phyloP scores from a whole-genome alignment of 2,797 vertebrate species.

The Melanitta fusca region DNA sequence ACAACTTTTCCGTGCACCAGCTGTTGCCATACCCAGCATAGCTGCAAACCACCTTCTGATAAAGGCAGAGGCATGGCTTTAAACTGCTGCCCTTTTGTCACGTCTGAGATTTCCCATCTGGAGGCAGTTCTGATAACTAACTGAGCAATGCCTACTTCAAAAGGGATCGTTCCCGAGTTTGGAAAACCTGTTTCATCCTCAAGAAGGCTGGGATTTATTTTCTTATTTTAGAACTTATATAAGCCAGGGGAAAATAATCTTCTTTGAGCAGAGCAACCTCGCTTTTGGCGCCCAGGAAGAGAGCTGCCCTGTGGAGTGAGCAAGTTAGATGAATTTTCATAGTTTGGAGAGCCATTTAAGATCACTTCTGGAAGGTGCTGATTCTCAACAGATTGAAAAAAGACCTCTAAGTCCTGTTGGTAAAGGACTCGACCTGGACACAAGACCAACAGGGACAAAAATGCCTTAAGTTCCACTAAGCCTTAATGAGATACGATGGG shows the following conservation, averaged over 20 bases:
- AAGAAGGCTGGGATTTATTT: conserved; percentile 57
- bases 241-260: conserved; percentile 60
- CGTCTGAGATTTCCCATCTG: neutral
- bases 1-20: rapidly evolving
- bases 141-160: rapidly evolving
- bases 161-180: neutral
- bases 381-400: neutral
- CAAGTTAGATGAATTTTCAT: neutral
- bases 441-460: neutral
- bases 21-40: too few species aligned
- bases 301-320: neutral
- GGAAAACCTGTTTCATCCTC: neutral
- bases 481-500: neutral
- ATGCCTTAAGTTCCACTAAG: neutral
- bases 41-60: rapidly evolving
- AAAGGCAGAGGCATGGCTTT: rapidly evolving
- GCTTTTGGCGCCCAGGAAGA: conserved; percentile 14
- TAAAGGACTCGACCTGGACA: neutral
- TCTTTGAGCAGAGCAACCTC: conserved; percentile 1
- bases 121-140: neutral
- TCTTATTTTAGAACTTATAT: conserved; percentile 66
- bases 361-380: neutral
- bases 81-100: neutral
- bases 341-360: neutral
- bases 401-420: neutral